A percentile compares a stretch with the other conserved stretches of the same genome.
Conservation (phyloP, 2,797 vertebrate species). For the Pelobates cultripes region DNA sequence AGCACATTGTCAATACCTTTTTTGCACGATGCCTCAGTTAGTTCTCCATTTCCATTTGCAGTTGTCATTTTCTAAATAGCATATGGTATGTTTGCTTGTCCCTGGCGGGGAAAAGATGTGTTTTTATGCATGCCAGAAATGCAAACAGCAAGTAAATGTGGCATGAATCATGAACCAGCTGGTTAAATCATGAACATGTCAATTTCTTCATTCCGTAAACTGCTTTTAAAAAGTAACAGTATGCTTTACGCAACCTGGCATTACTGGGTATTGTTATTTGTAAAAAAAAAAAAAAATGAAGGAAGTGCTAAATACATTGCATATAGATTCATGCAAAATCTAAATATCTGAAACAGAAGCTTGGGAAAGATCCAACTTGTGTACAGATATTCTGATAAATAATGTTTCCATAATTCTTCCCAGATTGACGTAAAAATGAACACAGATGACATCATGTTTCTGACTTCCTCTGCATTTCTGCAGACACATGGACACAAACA, state of each 20-base stretch:
- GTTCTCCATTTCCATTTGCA: conserved; percentile 50
- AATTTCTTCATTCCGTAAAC: conserved; percentile 27
- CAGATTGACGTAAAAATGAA: too few species aligned
- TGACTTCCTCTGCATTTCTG: too few species aligned
- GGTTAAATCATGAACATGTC: conserved; percentile 50
- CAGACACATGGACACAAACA: too few species aligned
- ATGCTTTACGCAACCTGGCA: neutral
- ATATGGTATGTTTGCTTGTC: conserved; percentile 46
- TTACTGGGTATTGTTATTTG: conserved; percentile 11
- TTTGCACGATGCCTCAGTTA: conserved; percentile 13
- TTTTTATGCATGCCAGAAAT: conserved; percentile 22
- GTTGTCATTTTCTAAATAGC: conserved; percentile 54
- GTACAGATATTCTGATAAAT: too few species aligned
- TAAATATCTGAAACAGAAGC: too few species aligned
- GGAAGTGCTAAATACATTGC: too few species aligned
- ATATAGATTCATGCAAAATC: too few species aligned
- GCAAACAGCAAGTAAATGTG: conserved; percentile 26
- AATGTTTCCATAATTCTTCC: too few species aligned
- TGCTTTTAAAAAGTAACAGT: conserved; percentile 21
- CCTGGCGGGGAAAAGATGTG: conserved; percentile 23
- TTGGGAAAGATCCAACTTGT: too few species aligned
- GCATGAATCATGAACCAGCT: conserved; percentile 37
- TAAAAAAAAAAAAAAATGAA: too few species aligned
- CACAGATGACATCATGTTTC: too few species aligned
- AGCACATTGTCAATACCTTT: conserved; percentile 51